These are phyloP conservation scores for Alligator sinensis DNA, from an alignment of 2,113 vertebrate genomes.

Conservation along the genomic window DNA sequence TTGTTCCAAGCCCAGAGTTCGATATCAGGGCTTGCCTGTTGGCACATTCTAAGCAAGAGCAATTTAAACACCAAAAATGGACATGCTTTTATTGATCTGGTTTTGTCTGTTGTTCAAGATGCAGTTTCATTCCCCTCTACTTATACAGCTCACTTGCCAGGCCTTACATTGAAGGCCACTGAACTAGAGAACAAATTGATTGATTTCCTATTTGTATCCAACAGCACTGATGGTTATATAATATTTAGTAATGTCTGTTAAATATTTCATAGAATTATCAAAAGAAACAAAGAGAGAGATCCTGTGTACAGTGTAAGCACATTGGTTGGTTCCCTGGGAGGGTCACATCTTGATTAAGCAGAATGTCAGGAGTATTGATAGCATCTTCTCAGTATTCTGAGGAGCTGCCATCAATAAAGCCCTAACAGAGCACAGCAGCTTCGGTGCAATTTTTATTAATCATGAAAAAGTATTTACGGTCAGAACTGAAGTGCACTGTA, in stretches of 20 bases:
- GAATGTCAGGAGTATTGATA: slow-evolving; percentile 69
- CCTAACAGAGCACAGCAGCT: background rate
- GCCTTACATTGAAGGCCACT: slow-evolving; percentile 25
- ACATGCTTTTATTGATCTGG: slow-evolving; percentile 51
- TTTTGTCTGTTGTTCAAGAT: slow-evolving; percentile 61
- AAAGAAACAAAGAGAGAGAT: slow-evolving; percentile 6
- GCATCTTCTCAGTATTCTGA: slow-evolving; percentile 56
- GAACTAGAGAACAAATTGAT: slow-evolving; percentile 60
- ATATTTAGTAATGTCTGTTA: slow-evolving; percentile 61
- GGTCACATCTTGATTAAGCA: slow-evolving; percentile 74
- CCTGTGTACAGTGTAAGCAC: slow-evolving; percentile 49
- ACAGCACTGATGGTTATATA: slow-evolving; percentile 36
- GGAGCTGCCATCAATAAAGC: slow-evolving; percentile 41
- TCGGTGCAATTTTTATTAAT: slow-evolving; percentile 41
- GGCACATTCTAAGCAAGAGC: slow-evolving; percentile 42
- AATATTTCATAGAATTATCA: slow-evolving; percentile 66
- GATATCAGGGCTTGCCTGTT: background rate
- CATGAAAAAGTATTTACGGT: slow-evolving; percentile 35
- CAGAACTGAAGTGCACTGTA: background rate
- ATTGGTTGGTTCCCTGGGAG: slow-evolving; percentile 35
- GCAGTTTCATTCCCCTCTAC: slow-evolving; percentile 13
- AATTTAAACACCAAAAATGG: slow-evolving; percentile 47
- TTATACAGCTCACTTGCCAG: background rate
- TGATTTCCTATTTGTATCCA: slow-evolving; percentile 72
- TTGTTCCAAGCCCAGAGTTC: slow-evolving; percentile 37